Conservation (phyloP, 2,113 vertebrate genomes). For the Rhinopithecus roxellana region DNA sequence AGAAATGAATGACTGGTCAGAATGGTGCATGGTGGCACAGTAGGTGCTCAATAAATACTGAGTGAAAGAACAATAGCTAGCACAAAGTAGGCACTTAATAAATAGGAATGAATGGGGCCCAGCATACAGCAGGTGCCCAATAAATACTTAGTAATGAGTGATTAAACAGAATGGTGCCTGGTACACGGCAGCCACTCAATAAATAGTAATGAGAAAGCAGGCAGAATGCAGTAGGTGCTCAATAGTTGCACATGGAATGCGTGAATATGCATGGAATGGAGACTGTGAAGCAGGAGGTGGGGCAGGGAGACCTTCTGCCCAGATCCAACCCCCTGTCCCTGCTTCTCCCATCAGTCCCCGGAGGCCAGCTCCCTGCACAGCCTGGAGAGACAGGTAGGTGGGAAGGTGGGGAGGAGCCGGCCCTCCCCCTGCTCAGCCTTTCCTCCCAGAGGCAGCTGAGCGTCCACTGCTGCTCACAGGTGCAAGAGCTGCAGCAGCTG, state of each 20-base stretch:
- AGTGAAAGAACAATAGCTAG: neutral
- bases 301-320: neutral
- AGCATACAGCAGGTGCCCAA: neutral
- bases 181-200: neutral
- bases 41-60: neutral
- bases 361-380: slow-evolving; percentile 80
- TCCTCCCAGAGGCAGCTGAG: neutral
- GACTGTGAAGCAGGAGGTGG: neutral
- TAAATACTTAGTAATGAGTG: neutral
- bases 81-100: neutral
- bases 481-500: slow-evolving; percentile 86
- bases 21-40: neutral
- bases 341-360: slow-evolving; percentile 51
- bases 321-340: neutral
- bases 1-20: neutral
- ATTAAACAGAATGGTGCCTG: neutral
- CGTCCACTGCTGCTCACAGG: slow-evolving; percentile 73
- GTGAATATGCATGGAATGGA: neutral
- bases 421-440: accelerated
- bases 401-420: neutral
- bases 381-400: slow-evolving; percentile 82
- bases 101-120: neutral
- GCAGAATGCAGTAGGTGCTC: neutral
- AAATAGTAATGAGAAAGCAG: neutral
- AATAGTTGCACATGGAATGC: neutral